Conservation (phyloP, 2,888 invertebrate genomes). For the Eubasilissa splendida region DNA sequence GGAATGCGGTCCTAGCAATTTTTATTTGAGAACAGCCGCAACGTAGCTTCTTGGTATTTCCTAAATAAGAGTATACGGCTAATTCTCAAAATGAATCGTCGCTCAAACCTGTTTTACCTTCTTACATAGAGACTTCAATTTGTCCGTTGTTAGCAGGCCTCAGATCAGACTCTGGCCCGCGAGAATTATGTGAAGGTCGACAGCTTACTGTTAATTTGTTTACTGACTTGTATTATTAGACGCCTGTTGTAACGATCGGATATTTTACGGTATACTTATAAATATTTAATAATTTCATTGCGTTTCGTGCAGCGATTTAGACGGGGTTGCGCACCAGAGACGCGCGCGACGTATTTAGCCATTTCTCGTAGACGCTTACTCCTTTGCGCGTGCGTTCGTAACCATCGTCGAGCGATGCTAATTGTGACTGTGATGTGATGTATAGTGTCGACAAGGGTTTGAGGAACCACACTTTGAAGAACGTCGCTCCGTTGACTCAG, state of each 20-base stretch:
- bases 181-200: conserved; percentile 57
- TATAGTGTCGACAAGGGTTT: too few species aligned
- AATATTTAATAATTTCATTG: conserved; percentile 14
- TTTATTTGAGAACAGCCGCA: not conserved
- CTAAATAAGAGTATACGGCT: not conserved
- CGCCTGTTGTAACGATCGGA: not conserved
- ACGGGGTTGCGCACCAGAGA: too few species aligned
- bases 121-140: not conserved
- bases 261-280: conserved; percentile 21
- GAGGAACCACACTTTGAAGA: too few species aligned
- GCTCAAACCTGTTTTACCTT: not conserved
- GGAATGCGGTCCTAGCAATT: conserved; percentile 33
- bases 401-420: too few species aligned
- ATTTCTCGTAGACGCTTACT: too few species aligned
- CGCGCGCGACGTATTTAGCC: too few species aligned
- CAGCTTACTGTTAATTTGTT: conserved; percentile 50
- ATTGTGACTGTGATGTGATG: too few species aligned
- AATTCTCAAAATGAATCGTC: not conserved
- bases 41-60: not conserved
- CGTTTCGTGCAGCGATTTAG: not conserved
- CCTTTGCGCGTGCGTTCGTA: too few species aligned
- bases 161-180: conserved; percentile 20
- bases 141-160: not conserved
- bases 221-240: conserved; percentile 22
- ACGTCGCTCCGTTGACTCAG: too few species aligned